Base-by-base conservation (phyloP, 2,888 invertebrate genomes). In the Drosophila maculinotata region DNA sequence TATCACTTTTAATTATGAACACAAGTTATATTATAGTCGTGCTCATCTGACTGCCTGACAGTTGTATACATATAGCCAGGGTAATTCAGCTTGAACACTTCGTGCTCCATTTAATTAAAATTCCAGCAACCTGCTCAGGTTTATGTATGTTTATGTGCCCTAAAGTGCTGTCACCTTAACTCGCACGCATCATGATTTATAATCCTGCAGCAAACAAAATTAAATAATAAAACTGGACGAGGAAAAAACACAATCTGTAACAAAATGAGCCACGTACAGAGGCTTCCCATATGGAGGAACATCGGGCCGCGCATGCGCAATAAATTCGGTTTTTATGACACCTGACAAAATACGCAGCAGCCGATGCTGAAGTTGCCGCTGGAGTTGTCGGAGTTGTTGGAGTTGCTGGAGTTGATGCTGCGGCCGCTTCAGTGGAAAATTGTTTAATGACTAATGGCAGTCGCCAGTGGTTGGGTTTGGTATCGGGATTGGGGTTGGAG, bases 261-360 rank as follows among this genome's bases (percentile, higher is more conserved):
- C 53, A 63, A 65, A 70, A 69, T 53, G 56, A 52, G n/a, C 36
- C 26, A 36, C 28, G 54, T 52, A 56, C 17, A 51, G 51, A 14
- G 20, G 20, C 30, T 42, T 20, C 51, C 20, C 26, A 39, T 38
- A 49, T 58, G 56, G 44, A 59, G 76, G 65, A 64, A 72, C 64
- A 68, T 68, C 68, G 69, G 66, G 89, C 65, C 79, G 88, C 79
- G 88, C 89, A 87, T 90, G 89, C 82, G 90, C 87, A 89, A 89
- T 89, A 89, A 89, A 89, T 90, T 87, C 78, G 76, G 68, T 76
- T 87, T 90, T 90, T 90, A 89, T 89, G 90, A 89, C 89, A 89
- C 90, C 90, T 90, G 89, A 90, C 89, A 89, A 89, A 90, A 89
- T 90, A 89, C 80, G 76, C 76, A 72, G 79, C 85, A 78, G 76